Base-by-base conservation (phyloP, 92 coral and sea anemone species). In the Actinostola sp. region DNA sequence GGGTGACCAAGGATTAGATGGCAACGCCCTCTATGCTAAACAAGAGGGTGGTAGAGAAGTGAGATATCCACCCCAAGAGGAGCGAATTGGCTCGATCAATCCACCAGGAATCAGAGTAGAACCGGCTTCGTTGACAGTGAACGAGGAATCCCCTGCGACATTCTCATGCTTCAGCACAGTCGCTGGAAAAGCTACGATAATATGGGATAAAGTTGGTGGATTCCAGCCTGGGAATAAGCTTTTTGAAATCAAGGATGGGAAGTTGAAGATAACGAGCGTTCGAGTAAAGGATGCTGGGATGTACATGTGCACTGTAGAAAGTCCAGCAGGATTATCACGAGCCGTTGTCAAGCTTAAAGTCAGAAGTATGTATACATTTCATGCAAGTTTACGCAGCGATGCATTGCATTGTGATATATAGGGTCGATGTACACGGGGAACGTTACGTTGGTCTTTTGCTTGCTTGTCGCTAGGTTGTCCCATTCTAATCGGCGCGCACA, bases 221-320 rank as follows among this genome's bases (percentile, higher is more conserved):
- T 67, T 76, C 19, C 48, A 62, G 54, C 77, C 76, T 1, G 64
- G 65, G 13, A 43, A 63, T 25, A 82, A 65, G 21, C 36, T 41
- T 20, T 16, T 70, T 2, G 50, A 61, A 28, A 74, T 77, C 10
- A 77, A 76, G 44, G 36, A 55, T 21, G 88, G 88, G 10, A 72
- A 67, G 42, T 44, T 83, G 45, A 75, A 70, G 70, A 52, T 83
- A 20, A 76, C 60, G 10, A 68, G 71, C 23, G 82, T 63, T 31
- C 33, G 57, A 21, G 51, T 49, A 11, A 3, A 56, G n/a, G 88
- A 83, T 45, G 56, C 56, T 16, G 88, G 88, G 0, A 17, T 26
- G 41, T 83, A 83, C 62, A 70, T 70, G 88, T 83, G 88, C 24
- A 69, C 88, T 6, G 88, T 83, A 31, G 80, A 61, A 44, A 83